Conservation (phyloP, 2,888 invertebrate species). For the Heteromyza rotundicornis region DNA sequence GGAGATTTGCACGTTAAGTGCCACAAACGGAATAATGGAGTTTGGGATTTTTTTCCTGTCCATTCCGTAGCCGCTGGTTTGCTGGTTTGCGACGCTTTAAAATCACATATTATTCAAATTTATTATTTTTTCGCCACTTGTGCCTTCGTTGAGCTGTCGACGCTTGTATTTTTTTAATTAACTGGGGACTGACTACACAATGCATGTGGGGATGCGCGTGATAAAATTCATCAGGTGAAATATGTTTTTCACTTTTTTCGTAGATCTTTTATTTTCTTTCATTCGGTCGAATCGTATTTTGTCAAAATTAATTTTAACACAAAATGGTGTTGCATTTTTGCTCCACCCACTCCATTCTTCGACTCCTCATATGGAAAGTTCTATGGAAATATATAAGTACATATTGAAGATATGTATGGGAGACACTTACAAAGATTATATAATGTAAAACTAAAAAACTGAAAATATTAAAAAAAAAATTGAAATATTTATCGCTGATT, state of each 20-base stretch:
- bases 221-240: conserved; percentile 27
- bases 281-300: background rate
- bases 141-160: background rate
- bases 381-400: no score
- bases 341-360: background rate
- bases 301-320: conserved; percentile 7
- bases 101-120: conserved; percentile 60
- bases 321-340: background rate
- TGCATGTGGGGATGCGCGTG: background rate
- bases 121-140: conserved; percentile 20
- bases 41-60: conserved; percentile 28
- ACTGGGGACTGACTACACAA: conserved; percentile 49
- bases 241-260: conserved; percentile 10
- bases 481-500: no score
- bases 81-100: conserved; percentile 43
- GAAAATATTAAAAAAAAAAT: no score
- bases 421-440: no score
- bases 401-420: no score
- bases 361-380: no score
- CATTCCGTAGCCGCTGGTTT: background rate
- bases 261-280: background rate
- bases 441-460: no score
- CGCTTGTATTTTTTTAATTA: conserved; percentile 49
- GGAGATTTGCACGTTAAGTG: conserved; percentile 58
- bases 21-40: conserved; percentile 59